Evolutionary conservation across 2,797 vertebrate species (phyloP).

Genomic region (Prunella strophiata): DNA sequence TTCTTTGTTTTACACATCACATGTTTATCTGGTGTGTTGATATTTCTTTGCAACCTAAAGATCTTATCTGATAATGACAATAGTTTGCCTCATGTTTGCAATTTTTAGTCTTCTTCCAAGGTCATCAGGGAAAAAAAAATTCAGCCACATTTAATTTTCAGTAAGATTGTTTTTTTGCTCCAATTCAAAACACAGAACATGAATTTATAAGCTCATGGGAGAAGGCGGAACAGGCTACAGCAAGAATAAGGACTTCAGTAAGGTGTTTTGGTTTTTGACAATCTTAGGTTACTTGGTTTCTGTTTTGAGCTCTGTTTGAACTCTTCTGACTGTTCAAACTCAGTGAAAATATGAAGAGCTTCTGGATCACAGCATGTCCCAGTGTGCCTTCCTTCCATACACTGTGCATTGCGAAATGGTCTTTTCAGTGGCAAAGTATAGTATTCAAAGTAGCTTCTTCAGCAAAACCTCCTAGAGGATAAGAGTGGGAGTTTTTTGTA

Average conservation of each 20-base stretch:
- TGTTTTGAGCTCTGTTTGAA: neutral
- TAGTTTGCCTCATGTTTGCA: neutral
- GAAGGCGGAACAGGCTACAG: neutral
- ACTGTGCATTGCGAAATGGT: neutral
- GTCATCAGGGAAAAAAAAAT: neutral
- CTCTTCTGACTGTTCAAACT: neutral
- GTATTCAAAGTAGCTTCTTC: constrained; percentile 15
- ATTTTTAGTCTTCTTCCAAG: neutral
- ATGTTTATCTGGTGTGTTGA: neutral
- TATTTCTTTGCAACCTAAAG: neutral
- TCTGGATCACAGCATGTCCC: neutral
- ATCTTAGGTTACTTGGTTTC: neutral
- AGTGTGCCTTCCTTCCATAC: neutral
- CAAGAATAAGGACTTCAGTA: neutral
- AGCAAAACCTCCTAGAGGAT: neutral
- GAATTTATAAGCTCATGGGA: neutral
- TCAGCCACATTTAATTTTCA: neutral
- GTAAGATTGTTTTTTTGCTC: neutral
- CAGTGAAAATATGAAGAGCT: neutral
- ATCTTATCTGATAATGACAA: neutral
- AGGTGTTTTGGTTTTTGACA: neutral
- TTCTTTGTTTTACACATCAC: neutral
- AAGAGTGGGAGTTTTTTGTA: neutral
- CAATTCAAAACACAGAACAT: neutral
- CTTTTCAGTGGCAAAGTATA: neutral